A percentile compares a stretch with the other conserved stretches of the same genome.
phyloP scores from a whole-genome alignment of 2,797 vertebrate species.

The Spatula clypeata region DNA sequence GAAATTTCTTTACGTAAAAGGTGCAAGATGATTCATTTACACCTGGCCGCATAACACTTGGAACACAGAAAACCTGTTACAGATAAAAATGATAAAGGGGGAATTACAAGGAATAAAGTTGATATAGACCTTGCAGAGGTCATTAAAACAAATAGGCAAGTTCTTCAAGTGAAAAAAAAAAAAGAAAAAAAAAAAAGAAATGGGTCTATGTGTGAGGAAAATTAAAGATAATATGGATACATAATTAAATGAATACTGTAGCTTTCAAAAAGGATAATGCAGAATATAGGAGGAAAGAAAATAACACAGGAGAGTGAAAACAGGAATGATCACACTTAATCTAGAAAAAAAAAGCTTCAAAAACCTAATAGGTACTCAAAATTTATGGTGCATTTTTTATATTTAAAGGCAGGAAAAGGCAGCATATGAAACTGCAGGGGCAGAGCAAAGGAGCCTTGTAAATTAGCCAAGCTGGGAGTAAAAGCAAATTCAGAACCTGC shows the following conservation, averaged over 20 bases:
- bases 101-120: background rate
- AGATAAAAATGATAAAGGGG: background rate
- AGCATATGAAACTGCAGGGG: background rate
- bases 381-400: background rate
- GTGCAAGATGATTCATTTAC: background rate
- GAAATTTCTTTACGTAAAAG: constrained; percentile 5
- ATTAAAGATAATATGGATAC: background rate
- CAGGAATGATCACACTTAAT: background rate
- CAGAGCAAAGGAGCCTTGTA: background rate
- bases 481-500: background rate
- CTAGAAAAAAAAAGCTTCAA: background rate
- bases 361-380: background rate
- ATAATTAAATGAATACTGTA: background rate
- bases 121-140: background rate
- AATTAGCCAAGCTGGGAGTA: background rate
- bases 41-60: background rate
- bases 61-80: background rate
- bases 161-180: background rate
- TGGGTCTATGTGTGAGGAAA: background rate
- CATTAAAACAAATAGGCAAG: background rate
- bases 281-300: background rate
- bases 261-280: background rate
- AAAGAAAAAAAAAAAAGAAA: background rate
- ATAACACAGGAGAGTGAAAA: background rate
- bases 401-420: background rate